Evolutionary conservation across 2,888 invertebrate genomes (phyloP).

Genomic region (Ametastegia equiseti): DNA sequence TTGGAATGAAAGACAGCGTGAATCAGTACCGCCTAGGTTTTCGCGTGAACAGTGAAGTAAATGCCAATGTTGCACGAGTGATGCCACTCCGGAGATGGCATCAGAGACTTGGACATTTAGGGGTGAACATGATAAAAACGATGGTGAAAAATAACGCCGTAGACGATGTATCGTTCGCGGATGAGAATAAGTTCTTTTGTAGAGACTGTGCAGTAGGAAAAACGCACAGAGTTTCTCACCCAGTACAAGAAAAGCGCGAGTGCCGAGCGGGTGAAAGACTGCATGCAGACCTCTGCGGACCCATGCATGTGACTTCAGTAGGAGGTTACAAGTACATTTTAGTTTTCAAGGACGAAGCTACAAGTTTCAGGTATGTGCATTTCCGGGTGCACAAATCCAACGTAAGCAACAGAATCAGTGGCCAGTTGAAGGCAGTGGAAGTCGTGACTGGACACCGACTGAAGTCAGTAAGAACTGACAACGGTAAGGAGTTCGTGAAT

Average conservation of each 20-base stretch:
- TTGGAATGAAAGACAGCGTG: conserved; percentile 37
- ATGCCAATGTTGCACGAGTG: not conserved
- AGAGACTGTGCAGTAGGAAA: conserved; percentile 51
- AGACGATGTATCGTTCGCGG: not conserved
- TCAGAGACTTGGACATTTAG: conserved; percentile 47
- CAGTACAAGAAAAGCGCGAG: conserved; percentile 12
- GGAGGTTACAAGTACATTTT: conserved; percentile 51
- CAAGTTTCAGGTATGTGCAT: conserved; percentile 51
- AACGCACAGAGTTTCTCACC: conserved; percentile 49
- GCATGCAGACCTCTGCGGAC: conserved; percentile 53
- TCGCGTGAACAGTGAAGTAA: not conserved
- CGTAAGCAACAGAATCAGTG: conserved; percentile 31
- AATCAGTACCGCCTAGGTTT: conserved; percentile 44
- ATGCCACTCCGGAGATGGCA: conserved; percentile 39
- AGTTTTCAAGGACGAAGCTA: conserved; percentile 53
- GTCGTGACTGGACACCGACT: conserved; percentile 14
- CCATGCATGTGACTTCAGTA: conserved; percentile 50
- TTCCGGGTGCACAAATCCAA: conserved; percentile 52
- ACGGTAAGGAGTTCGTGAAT: not conserved
- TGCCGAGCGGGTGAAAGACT: conserved; percentile 51
- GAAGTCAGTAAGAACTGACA: not conserved
- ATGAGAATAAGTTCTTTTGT: conserved; percentile 42
- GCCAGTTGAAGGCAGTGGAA: conserved; percentile 24
- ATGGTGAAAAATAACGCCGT: conserved; percentile 35
- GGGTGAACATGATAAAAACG: conserved; percentile 7